phyloP scores from a whole-genome alignment of 2,113 vertebrate genomes.

The Leiothrix lutea region DNA sequence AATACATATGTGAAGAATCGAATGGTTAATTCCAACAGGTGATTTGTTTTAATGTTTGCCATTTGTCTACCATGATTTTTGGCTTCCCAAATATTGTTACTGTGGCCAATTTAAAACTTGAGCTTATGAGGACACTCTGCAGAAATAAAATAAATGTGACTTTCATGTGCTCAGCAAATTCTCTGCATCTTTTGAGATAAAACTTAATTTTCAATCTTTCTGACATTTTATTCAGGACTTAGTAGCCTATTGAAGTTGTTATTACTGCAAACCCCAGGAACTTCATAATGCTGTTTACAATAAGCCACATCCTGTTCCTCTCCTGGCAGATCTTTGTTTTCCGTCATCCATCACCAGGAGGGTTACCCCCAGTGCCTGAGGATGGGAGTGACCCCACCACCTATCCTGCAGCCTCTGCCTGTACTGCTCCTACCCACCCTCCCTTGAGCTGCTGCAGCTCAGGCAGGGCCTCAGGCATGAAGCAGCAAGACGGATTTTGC shows the following conservation, averaged over 20 bases:
- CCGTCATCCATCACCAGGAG: neutral
- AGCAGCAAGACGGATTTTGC: neutral
- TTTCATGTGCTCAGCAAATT: neutral
- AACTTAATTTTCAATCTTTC: neutral
- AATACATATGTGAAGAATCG: neutral
- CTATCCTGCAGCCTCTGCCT: neutral
- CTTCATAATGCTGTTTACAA: accelerated
- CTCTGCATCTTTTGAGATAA: neutral
- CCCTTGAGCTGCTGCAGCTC: neutral
- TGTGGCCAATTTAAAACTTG: neutral
- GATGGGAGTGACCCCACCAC: accelerated
- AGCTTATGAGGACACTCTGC: neutral
- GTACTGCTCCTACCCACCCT: neutral
- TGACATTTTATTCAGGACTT: neutral
- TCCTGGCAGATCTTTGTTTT: neutral
- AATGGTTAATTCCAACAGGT: neutral
- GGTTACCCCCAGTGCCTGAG: accelerated
- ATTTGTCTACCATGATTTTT: conserved; percentile 5
- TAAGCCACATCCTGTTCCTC: neutral
- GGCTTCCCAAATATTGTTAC: neutral
- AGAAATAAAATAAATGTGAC: neutral
- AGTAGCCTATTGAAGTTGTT: neutral
- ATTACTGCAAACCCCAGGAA: neutral
- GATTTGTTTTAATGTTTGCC: neutral
- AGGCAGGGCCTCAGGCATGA: neutral